Base-by-base conservation (phyloP, 2,113 vertebrate genomes). In the Parus major region DNA sequence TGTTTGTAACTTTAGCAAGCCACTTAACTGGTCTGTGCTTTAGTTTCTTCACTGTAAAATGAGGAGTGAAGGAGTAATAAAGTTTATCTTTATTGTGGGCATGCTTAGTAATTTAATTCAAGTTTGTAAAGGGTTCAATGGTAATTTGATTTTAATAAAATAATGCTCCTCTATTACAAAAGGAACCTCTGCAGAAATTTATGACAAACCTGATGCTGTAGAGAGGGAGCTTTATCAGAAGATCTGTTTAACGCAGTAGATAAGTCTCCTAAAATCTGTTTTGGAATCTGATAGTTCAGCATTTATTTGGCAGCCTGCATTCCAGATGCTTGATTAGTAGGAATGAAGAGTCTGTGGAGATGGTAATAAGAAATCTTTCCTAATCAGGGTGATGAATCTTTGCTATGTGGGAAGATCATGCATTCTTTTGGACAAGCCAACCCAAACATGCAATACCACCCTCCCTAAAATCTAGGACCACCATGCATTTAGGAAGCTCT, bases 61-160 rank as follows among this genome's bases (percentile, higher is more conserved):
- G 68, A 73, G 68, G 13, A 95, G 22, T 57, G 57, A 76, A 92
- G 72, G 44, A 93, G n/a, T 77, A 90, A 88, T 86, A 60, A 93
- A 75, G 0, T 79, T 91, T 85, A 57, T 92, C 71, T 92, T 90
- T 36, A 76, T 50, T 61, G 47, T 39, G 87, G 71, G 50, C 63
- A 33, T 95, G 29, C 68, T 77, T 47, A 77, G 41, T 94, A 92
- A 94, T 90, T 72, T 88, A 79, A 92, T 92, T 92, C 57, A 47
- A 29, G 20, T 93, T 93, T 66, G 63, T 92, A 44, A 95, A 95
- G 68, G 59, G 68, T 73, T 94, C 56, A 19, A 3, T 82, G 70
- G 56, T 95, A 94, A 94, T 92, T 90, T 70, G 82, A 81, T 93
- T 94, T 95, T 88, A 83, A 88, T 90, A 83, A 94, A 94, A 70